Conservation (phyloP, 2,797 vertebrate genomes). For the Heliangelus exortis region DNA sequence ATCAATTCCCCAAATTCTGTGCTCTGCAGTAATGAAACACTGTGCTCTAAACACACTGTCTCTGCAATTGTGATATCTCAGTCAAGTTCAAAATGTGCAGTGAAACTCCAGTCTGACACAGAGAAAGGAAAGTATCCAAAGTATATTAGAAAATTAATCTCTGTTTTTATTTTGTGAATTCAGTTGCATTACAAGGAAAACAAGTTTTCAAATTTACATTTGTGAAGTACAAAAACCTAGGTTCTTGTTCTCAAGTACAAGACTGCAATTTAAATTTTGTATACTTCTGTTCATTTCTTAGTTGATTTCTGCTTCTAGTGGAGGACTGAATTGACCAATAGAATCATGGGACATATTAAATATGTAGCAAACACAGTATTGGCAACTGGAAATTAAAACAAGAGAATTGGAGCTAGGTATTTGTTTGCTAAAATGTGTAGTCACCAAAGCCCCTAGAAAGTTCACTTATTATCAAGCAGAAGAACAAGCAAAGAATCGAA, state of each 20-base stretch:
- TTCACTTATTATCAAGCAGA: background rate
- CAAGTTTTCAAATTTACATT: background rate
- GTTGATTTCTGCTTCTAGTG: background rate
- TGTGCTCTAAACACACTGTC: background rate
- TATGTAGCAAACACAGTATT: background rate
- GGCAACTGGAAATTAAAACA: background rate
- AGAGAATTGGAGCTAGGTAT: background rate
- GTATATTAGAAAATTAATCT: background rate
- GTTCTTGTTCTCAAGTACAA: background rate
- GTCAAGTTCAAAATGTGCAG: background rate
- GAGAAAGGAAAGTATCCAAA: background rate
- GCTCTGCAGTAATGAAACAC: background rate
- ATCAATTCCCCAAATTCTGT: conserved; percentile 35
- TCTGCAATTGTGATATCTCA: background rate
- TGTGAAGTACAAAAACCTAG: background rate
- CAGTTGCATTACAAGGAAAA: background rate
- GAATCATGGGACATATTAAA: background rate
- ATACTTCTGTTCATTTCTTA: background rate
- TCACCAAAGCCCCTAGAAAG: background rate
- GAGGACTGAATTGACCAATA: background rate
- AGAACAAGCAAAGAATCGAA: background rate
- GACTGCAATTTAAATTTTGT: background rate
- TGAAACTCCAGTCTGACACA: background rate
- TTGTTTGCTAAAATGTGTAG: background rate
- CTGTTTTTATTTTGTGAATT: background rate